Evolutionary conservation across 2,113 vertebrate species (phyloP).

Genomic region (Polyodon spathula): DNA sequence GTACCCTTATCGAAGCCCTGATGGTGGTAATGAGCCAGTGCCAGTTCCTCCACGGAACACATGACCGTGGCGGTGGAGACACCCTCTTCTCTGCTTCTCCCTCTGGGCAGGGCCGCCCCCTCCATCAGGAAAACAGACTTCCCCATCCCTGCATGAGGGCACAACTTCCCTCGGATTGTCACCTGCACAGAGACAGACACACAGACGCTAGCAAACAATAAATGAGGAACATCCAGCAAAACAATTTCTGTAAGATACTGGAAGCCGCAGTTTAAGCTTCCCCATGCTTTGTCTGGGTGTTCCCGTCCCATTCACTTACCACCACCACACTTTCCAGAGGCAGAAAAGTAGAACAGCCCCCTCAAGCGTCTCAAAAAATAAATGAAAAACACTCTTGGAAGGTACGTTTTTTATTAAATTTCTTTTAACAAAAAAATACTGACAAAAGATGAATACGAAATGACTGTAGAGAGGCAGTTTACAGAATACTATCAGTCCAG

Average conservation of each 20-base stretch:
- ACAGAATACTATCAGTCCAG: no score
- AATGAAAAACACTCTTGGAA: slow-evolving; percentile 24
- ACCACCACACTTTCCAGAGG: slow-evolving; percentile 13
- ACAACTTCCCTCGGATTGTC: slow-evolving; percentile 82
- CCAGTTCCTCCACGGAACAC: slow-evolving; percentile 89
- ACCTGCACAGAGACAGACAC: slow-evolving; percentile 52
- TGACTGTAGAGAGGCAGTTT: no score
- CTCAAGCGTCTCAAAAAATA: no score
- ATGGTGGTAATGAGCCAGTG: slow-evolving; percentile 69
- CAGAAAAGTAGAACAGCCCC: no score
- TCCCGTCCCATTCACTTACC: not conserved
- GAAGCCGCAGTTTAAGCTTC: not conserved
- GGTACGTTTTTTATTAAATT: no score
- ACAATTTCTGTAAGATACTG: no score
- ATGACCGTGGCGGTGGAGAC: slow-evolving; percentile 51
- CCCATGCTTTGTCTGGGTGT: no score
- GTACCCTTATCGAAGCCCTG: slow-evolving; percentile 85
- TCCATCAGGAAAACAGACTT: slow-evolving; percentile 81
- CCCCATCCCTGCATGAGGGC: slow-evolving; percentile 74
- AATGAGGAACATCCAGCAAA: no score
- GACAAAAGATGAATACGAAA: no score
- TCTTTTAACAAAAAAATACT: slow-evolving; percentile 17
- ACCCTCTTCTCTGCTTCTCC: slow-evolving; percentile 21
- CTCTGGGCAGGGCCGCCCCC: slow-evolving; percentile 24
- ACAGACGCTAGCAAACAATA: not conserved